Evolutionary conservation across 2,113 vertebrate species (phyloP), one percentile per base, ranked within the genome.

Genomic region (Cathartes aura): DNA sequence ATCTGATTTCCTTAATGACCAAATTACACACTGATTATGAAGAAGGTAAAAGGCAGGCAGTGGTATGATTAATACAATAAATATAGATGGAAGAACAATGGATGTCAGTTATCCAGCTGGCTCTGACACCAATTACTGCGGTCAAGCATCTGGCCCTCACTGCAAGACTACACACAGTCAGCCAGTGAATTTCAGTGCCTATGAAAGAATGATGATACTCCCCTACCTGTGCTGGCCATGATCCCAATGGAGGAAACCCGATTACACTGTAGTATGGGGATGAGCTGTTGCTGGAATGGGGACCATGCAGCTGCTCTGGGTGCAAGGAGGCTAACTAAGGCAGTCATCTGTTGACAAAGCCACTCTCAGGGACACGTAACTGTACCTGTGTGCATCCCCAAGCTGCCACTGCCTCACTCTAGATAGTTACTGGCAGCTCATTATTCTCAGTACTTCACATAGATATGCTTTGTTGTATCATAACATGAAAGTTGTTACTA

Each of bases 361-460:
- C 15, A 2, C 16, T 63, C 19, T 18, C 38, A 55, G n/a, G n/a
- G 24, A 84, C 27, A 55, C 0, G 0, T 24, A 42, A 60, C 9
- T 27, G 14, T 7, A 43, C 21, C 52, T 75, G 30, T 11, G 47
- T 40, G 38, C 47, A 55, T 5, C 29, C 47, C 48, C 20, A 52
- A 43, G 32, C 29, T 74, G 60, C 26, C 63, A 32, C 8, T 1
- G 2, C n/a, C 70, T 48, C 60, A 4, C 52, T n/a, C 21, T 2
- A 6, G 9, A 34, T 5, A 27, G 38, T 9, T 58, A 24, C 27
- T 19, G 20, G 47, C 43, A 85, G 56, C n/a, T 75, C 26, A 72
- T 56, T 8, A 47, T 40, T 64, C 38, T 48, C 30, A 68, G 29
- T 48, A 26, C 23, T 58, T 67, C 59, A 60, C 5, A 2, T 2